These are phyloP conservation scores for Catotricha subobsoleta DNA, from an alignment of 2,888 invertebrate genomes.

Conservation along the genomic window DNA sequence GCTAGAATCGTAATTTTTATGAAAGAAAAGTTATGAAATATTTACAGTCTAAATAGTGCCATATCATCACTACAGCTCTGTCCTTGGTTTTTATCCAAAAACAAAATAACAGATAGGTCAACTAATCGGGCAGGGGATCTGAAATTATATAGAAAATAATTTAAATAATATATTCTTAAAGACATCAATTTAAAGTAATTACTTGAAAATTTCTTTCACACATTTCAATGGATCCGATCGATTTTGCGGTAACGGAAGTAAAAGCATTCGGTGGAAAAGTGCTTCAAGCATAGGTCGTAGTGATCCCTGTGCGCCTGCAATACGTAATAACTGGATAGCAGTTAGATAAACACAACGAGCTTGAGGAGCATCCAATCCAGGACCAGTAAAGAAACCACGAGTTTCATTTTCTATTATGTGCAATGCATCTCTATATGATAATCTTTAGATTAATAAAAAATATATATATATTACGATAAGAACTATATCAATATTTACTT, in stretches of 20 bases:
- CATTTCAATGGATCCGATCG: constrained; percentile 71
- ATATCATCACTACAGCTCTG: constrained; percentile 55
- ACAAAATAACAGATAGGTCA: constrained; percentile 41
- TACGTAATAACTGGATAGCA: constrained; percentile 68
- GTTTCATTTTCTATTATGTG: constrained; percentile 30
- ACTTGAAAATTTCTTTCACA: constrained; percentile 58
- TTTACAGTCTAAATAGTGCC: constrained; percentile 65
- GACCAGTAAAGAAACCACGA: constrained; percentile 29
- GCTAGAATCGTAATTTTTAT: not conserved
- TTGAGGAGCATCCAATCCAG: constrained; percentile 56
- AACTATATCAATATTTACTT: constrained; percentile 25
- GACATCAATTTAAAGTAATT: not conserved
- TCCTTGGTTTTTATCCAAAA: constrained; percentile 44
- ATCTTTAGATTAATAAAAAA: not conserved
- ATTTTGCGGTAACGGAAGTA: constrained; percentile 72
- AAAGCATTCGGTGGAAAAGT: constrained; percentile 78
- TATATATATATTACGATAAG: not conserved
- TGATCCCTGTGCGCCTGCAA: constrained; percentile 75
- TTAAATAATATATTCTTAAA: not conserved
- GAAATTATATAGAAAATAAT: not conserved
- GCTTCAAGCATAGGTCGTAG: constrained; percentile 82
- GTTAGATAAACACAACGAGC: constrained; percentile 78
- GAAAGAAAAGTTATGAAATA: constrained; percentile 15
- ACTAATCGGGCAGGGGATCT: constrained; percentile 56
- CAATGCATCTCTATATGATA: constrained; percentile 23